phyloP scores from a whole-genome alignment of 2,113 vertebrate species.

The Dryoscopus gambensis region DNA sequence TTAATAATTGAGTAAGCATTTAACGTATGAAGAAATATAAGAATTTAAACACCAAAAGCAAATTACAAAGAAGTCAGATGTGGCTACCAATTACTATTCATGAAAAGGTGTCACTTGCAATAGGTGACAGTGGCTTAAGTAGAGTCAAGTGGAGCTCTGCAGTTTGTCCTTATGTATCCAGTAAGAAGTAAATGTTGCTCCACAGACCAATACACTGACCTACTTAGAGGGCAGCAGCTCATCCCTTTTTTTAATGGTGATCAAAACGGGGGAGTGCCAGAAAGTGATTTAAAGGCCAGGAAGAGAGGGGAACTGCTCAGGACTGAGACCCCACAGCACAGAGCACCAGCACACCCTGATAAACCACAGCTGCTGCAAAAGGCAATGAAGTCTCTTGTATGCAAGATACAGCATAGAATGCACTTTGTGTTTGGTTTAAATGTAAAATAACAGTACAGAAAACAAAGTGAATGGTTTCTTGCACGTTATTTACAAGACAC shows the following conservation, averaged over 20 bases:
- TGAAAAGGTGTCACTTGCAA: slow-evolving; percentile 20
- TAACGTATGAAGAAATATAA: background rate
- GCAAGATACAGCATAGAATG: background rate
- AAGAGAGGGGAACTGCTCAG: background rate
- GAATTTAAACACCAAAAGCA: background rate
- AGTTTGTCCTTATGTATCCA: background rate
- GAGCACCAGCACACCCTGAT: background rate
- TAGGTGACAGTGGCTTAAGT: background rate
- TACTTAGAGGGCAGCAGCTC: background rate
- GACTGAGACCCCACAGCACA: background rate
- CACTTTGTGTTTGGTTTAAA: background rate
- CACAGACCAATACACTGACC: background rate
- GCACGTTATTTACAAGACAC: background rate
- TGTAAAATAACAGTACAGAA: background rate
- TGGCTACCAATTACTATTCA: background rate
- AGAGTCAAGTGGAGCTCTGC: background rate
- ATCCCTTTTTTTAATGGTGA: background rate
- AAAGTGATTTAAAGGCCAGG: background rate
- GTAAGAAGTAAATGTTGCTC: background rate
- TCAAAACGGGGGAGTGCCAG: fast-evolving
- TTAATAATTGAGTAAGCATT: slow-evolving; percentile 31
- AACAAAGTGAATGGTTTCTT: background rate
- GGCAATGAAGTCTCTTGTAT: background rate
- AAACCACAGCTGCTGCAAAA: background rate
- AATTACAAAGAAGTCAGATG: background rate